These are phyloP conservation scores for Dendrolimus kikuchii DNA, from an alignment of 1,140 invertebrate species.

Conservation along the genomic window DNA sequence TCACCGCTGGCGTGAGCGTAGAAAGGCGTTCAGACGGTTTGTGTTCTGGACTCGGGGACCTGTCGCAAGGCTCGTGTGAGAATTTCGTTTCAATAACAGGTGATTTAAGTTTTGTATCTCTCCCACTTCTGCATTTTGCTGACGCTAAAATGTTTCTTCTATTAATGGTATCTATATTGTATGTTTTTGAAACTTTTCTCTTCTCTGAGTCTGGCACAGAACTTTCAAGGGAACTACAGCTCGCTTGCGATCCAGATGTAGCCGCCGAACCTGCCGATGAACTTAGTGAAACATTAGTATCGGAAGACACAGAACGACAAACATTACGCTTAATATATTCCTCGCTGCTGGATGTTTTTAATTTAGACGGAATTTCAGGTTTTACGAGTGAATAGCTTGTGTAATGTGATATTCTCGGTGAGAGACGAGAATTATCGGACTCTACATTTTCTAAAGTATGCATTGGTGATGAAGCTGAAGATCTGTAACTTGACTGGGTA, in stretches of 20 bases:
- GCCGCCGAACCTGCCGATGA: slow-evolving; percentile 76
- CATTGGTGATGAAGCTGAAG: slow-evolving; percentile 78
- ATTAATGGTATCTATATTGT: slow-evolving; percentile 87
- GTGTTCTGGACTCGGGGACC: slow-evolving; percentile 50
- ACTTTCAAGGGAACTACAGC: slow-evolving; percentile 76
- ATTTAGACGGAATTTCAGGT: slow-evolving; percentile 44
- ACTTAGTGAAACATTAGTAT: slow-evolving; percentile 75
- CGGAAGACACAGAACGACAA: slow-evolving; percentile 75
- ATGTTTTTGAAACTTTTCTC: slow-evolving; percentile 80
- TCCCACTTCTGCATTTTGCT: slow-evolving; percentile 86
- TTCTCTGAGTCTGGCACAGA: slow-evolving; percentile 73
- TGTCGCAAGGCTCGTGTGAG: slow-evolving; percentile 66
- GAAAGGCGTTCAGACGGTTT: slow-evolving; percentile 67
- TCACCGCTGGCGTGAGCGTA: slow-evolving; percentile 63
- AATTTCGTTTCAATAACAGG: slow-evolving; percentile 79
- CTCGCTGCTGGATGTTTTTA: slow-evolving; percentile 28
- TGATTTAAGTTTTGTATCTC: slow-evolving; percentile 78
- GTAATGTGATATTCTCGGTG: slow-evolving; percentile 54
- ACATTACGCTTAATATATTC: slow-evolving; percentile 66
- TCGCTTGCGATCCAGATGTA: slow-evolving; percentile 79
- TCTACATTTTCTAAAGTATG: slow-evolving; percentile 57
- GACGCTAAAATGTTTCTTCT: slow-evolving; percentile 90
- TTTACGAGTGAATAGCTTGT: slow-evolving; percentile 43
- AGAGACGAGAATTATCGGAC: slow-evolving; percentile 62
- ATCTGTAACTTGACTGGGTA: slow-evolving; percentile 81